A percentile compares a stretch with the other conserved stretches of the same genome.
Conservation (phyloP, 2,888 invertebrate genomes). For the Oxyteleia sp. region DNA sequence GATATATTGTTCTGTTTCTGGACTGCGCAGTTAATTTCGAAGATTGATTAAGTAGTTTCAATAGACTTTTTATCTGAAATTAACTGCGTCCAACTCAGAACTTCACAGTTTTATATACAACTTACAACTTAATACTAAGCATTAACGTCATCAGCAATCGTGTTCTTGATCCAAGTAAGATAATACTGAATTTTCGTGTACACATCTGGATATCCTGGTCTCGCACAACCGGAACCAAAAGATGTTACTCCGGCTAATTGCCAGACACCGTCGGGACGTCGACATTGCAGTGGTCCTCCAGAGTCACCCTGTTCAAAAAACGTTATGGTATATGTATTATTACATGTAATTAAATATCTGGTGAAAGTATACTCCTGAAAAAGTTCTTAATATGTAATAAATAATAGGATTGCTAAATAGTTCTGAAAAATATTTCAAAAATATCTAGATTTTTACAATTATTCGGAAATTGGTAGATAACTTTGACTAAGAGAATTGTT, state of each 20-base stretch:
- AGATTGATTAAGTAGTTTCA: too few species aligned
- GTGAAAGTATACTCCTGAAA: too few species aligned
- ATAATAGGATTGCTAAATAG: too few species aligned
- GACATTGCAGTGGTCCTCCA: slow-evolving; percentile 96
- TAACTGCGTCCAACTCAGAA: not conserved
- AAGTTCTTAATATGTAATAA: too few species aligned
- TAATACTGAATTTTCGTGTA: slow-evolving; percentile 95
- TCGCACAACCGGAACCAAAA: slow-evolving; percentile 96
- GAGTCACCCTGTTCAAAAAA: slow-evolving; percentile 92
- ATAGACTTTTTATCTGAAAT: not conserved
- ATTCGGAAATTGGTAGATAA: too few species aligned
- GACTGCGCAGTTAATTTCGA: too few species aligned
- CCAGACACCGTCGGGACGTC: slow-evolving; percentile 93
- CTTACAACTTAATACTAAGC: slow-evolving; percentile 37
- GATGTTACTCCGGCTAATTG: slow-evolving; percentile 96
- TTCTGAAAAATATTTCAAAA: too few species aligned
- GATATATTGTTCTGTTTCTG: too few species aligned
- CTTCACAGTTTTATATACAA: slow-evolving; percentile 43
- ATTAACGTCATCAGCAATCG: slow-evolving; percentile 79
- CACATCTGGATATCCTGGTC: slow-evolving; percentile 95
- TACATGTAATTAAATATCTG: too few species aligned
- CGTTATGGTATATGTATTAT: too few species aligned
- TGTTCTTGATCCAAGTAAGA: slow-evolving; percentile 92
- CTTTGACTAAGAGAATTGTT: too few species aligned
- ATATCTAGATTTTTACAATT: too few species aligned